Evolutionary conservation across 2,888 invertebrate genomes (phyloP), one percentile per base, ranked within the genome.

Genomic region (Aquatica leii): DNA sequence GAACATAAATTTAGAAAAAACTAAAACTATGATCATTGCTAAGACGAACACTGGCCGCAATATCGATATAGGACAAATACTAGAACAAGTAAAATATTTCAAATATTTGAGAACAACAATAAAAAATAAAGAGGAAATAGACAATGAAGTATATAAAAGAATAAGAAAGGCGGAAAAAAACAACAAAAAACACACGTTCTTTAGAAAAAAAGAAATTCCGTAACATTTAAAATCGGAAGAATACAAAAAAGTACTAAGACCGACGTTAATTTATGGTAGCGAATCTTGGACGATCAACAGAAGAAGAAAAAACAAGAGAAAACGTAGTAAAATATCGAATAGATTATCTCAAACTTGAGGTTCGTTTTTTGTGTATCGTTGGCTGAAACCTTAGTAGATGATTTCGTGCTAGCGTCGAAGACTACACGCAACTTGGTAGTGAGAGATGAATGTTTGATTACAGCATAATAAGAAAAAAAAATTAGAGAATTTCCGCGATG

Each of bases 41-140:
- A n/a, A n/a, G n/a, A n/a, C n/a, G n/a, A n/a, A n/a, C n/a, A n/a
- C n/a, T n/a, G n/a, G n/a, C n/a, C n/a, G n/a, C n/a, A n/a, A n/a
- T n/a, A n/a, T 31, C 9, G 21, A 40, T 8, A 11, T 2, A 1
- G 18, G 20, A 46, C 17, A 6, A 46, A 41, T 9, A 31, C 9
- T 31, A 31, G 5, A 31, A 9, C 31, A 31, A 31, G 5, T 31
- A 31, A 31, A 9, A 31, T 6, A 17, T 6, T 59, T 14, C 41
- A 43, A 59, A 15, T 41, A 59, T 21, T 24, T 59, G 18, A 43
- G 59, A 8, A 52, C 51, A 53, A 53, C 34, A 40, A 52, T 52
- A 41, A 41, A 59, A 24, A 18, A 24, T 11, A 56, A 41, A 9
- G 56, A 14, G 18, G 50, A 50, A n/a, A n/a, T n/a, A n/a, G n/a